Base-by-base conservation (phyloP, 2,113 vertebrate species). In the Amazona vittata region DNA sequence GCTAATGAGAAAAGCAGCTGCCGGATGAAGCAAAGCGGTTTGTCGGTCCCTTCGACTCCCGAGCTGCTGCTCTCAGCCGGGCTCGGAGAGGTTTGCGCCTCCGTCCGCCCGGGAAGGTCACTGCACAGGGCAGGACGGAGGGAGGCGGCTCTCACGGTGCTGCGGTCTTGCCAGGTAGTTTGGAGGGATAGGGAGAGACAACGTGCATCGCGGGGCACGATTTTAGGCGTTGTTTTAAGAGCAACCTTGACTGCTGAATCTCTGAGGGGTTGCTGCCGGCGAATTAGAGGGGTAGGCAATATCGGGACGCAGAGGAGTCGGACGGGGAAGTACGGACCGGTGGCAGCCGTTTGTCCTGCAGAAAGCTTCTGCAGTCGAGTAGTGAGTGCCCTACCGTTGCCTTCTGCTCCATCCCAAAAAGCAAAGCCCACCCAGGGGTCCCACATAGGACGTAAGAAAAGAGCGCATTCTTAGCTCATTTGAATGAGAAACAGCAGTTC, bases 81-180 rank as follows among this genome's bases (percentile, higher is more conserved):
- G 60, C 71, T 92, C 71, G 35, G 92, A 80, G n/a, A 50, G 33
- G 57, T 93, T 63, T 55, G 63, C 4, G 15, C 62, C 80, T 55
- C 70, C 68, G 46, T 24, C 76, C 59, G 41, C 24, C 44, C 13
- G 82, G 85, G 92, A 97, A 97, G 96, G 96, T 96, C 93, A 97
- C 4, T 11, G 64, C 88, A 19, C 15, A 37, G 86, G 77, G 25
- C 71, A 19, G 90, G 85, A 39, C 33, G 46, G 69, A 65, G 52
- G 47, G 60, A 39, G 85, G 59, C 28, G 44, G 46, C 67, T 85
- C 20, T 21, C 41, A 55, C 2, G 22, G 33, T n/a, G 69, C 25
- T 71, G 73, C 44, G n/a, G 53, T 44, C 90, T 74, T 74, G 86
- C 47, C 78, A 65, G 79, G 75, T 62, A 43, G 71, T 70, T 63